Conservation (phyloP, 1,140 invertebrate genomes). For the Eumeta japonica region DNA sequence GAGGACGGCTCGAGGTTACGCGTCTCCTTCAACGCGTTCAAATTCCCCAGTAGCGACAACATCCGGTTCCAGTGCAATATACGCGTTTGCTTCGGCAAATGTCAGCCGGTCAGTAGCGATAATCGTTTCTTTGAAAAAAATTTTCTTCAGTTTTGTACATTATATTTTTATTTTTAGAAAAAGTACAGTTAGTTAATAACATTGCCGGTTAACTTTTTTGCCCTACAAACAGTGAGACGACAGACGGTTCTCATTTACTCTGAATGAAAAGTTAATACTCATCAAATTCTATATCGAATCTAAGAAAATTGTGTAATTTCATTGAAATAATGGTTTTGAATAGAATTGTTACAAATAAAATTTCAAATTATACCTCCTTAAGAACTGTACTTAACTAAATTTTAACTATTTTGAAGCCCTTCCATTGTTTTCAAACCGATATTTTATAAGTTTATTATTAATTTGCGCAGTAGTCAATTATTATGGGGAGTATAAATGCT, state of each 20-base stretch:
- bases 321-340: no score
- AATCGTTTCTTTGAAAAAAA: background rate
- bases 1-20: slow-evolving; percentile 77
- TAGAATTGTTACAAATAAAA: no score
- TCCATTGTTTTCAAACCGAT: no score
- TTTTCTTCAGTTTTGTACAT: background rate
- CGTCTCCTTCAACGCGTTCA: slow-evolving; percentile 91
- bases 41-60: slow-evolving; percentile 92
- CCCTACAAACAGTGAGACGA: background rate
- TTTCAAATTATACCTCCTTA: no score
- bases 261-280: no score
- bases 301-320: no score
- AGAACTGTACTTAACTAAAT: no score
- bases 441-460: background rate
- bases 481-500: background rate
- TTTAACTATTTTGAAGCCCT: no score
- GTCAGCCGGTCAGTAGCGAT: slow-evolving; percentile 79
- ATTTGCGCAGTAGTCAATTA: background rate
- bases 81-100: slow-evolving; percentile 90
- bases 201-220: no score
- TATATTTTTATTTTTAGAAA: background rate
- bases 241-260: no score
- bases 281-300: no score
- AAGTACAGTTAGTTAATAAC: no score
- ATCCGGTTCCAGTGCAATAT: slow-evolving; percentile 96